Evolutionary conservation across 1,140 invertebrate genomes (phyloP), one percentile per base, ranked within the genome.

Genomic region (Cydia pomonella): DNA sequence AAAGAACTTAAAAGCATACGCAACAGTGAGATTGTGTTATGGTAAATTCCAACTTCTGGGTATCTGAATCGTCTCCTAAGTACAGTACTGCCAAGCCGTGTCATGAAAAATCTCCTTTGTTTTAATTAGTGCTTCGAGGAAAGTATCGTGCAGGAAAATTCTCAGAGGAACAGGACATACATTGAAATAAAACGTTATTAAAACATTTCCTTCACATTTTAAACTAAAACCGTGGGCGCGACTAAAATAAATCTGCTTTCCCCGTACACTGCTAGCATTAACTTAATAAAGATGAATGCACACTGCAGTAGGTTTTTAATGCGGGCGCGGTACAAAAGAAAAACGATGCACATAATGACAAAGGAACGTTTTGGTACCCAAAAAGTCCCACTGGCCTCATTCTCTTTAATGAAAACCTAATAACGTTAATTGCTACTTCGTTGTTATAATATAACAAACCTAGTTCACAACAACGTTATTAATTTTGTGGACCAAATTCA

Each of bases 281-380:
- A 59, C 53, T 23, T 23, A 59, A 59, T 59, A 59, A 59, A 59
- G 53, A 23, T n/a, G 53, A 59, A 59, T 59, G 53, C 53, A 59
- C 53, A 59, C 53, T 59, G 53, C 53, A 59, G 16, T 18, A 53
- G 53, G 53, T 59, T 21, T 23, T 23, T 23, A 59, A 59, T 59
- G 53, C 53, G 9, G n/a, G 9, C 53, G 53, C 53, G 9, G 21
- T 23, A 59, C 21, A 59, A 59, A 59, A 23, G 50, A 18, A 59
- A 59, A 59, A 59, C 53, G 7, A 59, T 23, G 21, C 53, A 59
- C 53, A 59, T 59, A 23, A 59, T 59, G 21, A 59, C 21, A 23
- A 59, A 59, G 21, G 53, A 2, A 59, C 21, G n/a, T 59, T 59
- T 23, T 59, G 18, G 53, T 59, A 59, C 18, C 53, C 21, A 18